A percentile compares a stretch with the other conserved stretches of the same genome.
phyloP scores from a whole-genome alignment of 2,888 invertebrate genomes.

The Azorinus chamasolen region DNA sequence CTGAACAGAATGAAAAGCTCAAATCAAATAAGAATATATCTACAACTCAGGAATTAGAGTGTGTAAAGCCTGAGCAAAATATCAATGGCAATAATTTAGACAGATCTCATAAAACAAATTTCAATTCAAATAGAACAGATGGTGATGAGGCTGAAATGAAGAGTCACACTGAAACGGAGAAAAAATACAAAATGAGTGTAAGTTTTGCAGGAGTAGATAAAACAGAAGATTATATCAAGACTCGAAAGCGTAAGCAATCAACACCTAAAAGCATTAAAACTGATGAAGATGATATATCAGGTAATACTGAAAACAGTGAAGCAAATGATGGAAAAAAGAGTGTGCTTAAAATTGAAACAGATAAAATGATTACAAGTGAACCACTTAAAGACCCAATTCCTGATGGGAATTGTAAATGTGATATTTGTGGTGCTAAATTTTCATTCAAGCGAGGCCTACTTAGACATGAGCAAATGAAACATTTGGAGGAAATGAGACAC shows the following conservation, averaged over 20 bases:
- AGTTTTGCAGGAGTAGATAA: too few relatives aligned
- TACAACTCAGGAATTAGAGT: too few relatives aligned
- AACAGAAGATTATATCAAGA: too few relatives aligned
- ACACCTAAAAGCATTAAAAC: too few relatives aligned
- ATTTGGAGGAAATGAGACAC: slow-evolving; percentile 28
- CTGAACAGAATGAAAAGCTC: too few relatives aligned
- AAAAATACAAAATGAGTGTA: too few relatives aligned
- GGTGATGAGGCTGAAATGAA: slow-evolving; percentile 13
- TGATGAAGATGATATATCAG: neutral
- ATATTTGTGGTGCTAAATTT: slow-evolving; percentile 30
- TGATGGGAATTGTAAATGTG: slow-evolving; percentile 18
- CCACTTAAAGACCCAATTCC: slow-evolving; percentile 2
- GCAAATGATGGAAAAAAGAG: neutral
- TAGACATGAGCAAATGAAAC: slow-evolving; percentile 39
- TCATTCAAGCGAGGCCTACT: slow-evolving; percentile 32
- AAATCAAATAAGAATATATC: too few relatives aligned
- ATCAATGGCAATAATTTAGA: too few relatives aligned
- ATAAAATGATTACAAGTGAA: neutral
- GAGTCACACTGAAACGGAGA: neutral
- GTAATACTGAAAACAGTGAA: neutral
- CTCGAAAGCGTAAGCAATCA: too few relatives aligned
- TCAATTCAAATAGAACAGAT: too few relatives aligned
- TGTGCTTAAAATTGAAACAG: neutral
- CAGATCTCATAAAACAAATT: too few relatives aligned
- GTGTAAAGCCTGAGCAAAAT: too few relatives aligned